A percentile compares a stretch with the other conserved stretches of the same genome.
Conservation (phyloP, 1,140 invertebrate species). For the Drosophila nebulosa region DNA sequence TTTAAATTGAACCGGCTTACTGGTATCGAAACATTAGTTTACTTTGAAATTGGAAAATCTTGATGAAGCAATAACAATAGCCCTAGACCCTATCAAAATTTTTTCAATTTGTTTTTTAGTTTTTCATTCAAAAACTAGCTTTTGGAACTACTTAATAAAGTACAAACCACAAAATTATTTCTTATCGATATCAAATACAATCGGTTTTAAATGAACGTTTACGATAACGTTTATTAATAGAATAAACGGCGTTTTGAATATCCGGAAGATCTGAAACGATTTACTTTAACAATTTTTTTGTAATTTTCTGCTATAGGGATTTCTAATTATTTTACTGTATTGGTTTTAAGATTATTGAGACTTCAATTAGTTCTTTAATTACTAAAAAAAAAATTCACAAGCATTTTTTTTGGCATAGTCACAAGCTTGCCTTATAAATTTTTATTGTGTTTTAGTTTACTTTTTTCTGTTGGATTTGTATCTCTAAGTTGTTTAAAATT, state of each 20-base stretch:
- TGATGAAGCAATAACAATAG: neutral
- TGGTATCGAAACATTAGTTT: neutral
- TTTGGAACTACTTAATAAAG: neutral
- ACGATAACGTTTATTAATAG: too few relatives aligned
- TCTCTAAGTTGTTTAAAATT: constrained; percentile 70
- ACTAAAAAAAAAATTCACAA: too few relatives aligned
- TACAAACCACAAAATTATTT: neutral
- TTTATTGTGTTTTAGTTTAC: constrained; percentile 9
- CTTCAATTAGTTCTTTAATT: too few relatives aligned
- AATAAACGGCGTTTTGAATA: too few relatives aligned
- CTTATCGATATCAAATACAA: neutral
- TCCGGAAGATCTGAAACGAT: too few relatives aligned
- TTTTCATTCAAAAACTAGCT: neutral
- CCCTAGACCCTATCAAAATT: neutral
- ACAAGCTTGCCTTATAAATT: constrained; percentile 64
- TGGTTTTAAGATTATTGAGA: too few relatives aligned
- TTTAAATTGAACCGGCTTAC: neutral
- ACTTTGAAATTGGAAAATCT: neutral
- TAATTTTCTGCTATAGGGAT: too few relatives aligned
- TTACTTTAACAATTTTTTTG: too few relatives aligned
- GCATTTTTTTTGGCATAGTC: constrained; percentile 55
- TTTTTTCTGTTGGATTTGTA: constrained; percentile 29
- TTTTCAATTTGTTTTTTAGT: neutral
- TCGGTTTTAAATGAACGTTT: neutral
- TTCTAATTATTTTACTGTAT: too few relatives aligned